Conservation (phyloP, 2,797 vertebrate species). For the Coranthus polyacanthus region DNA sequence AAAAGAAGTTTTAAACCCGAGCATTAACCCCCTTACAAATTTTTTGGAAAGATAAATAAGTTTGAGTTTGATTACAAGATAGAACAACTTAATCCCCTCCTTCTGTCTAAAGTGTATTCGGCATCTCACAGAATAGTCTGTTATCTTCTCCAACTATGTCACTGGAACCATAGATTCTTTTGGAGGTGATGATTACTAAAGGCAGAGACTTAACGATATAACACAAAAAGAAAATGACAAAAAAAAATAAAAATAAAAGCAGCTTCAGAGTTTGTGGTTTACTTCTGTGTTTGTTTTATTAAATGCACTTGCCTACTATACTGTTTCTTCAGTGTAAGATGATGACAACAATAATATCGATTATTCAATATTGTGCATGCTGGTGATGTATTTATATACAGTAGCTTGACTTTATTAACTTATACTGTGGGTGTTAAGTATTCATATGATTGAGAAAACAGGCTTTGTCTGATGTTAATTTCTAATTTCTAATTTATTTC, state of each 20-base stretch:
- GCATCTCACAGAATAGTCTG: constrained; percentile 62
- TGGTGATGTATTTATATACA: constrained; percentile 99
- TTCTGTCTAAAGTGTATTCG: constrained; percentile 59
- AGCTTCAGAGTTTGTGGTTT: constrained; percentile 95
- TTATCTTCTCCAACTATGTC: constrained; percentile 43
- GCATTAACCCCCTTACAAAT: constrained; percentile 14
- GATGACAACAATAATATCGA: constrained; percentile 95
- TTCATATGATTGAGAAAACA: constrained; percentile 97
- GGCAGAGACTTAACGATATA: constrained; percentile 82
- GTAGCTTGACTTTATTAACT: constrained; percentile 99
- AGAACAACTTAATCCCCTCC: constrained; percentile 23
- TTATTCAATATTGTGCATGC: constrained; percentile 99
- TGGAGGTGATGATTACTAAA: constrained; percentile 78
- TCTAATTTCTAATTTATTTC: constrained; percentile 86
- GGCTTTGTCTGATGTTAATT: constrained; percentile 90
- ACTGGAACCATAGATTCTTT: constrained; percentile 83
- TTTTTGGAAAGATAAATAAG: constrained; percentile 3
- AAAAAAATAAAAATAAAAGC: constrained; percentile 88
- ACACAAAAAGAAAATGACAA: constrained; percentile 63
- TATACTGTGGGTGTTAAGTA: constrained; percentile 99
- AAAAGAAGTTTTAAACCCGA: constrained; percentile 6
- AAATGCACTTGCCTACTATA: constrained; percentile 99
- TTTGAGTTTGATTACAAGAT: constrained; percentile 7
- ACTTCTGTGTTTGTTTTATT: constrained; percentile 91
- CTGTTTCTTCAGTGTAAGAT: constrained; percentile 98